Base-by-base conservation (phyloP, 2,113 vertebrate genomes). In the Motacilla tschutschensis region DNA sequence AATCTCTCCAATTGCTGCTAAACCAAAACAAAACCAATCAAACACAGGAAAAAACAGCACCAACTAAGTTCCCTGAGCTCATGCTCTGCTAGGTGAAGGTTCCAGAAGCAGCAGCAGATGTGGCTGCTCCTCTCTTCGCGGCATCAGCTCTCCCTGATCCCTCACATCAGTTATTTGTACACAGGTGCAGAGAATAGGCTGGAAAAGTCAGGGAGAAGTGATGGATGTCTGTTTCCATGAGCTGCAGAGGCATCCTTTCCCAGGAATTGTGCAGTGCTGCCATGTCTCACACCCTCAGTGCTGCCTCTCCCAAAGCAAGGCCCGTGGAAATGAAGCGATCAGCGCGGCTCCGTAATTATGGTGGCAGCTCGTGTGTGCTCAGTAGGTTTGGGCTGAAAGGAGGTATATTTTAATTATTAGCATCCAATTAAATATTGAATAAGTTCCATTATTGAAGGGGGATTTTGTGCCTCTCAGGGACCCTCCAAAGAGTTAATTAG, bases 361-460 rank as follows among this genome's bases (percentile, higher is more conserved):
- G 71, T 85, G 76, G 88, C 90, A 92, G 87, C 48, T 84, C 46
- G 28, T 10, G 62, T 70, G 64, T 59, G 63, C 90, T 72, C 38
- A 13, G 64, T 79, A 57, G 81, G 65, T 77, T 60, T 67, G 50
- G 79, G 46, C 69, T 91, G 88, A 91, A 91, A 93, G 71, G 69
- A 92, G 53, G 64, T 93, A 63, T 93, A 74, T 90, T 94, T 95
- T 90, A 94, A 92, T 95, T 95, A 91, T 94, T 93, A 93, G 90
- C 74, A 83, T 91, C 88, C 90, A 91, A 94, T 95, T 95, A 91
- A 92, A 91, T 92, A 90, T 77, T 88, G 81, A 91, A 67, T 89
- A 87, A 78, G 62, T 85, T 89, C 77, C 82, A 69, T 91, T 91
- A 93, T 91, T 93, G 89, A 64, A 85, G 65, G 79, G 88, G 86